Evolutionary conservation across 2,797 vertebrate genomes (phyloP).

Genomic region (Gallinago solitaria): DNA sequence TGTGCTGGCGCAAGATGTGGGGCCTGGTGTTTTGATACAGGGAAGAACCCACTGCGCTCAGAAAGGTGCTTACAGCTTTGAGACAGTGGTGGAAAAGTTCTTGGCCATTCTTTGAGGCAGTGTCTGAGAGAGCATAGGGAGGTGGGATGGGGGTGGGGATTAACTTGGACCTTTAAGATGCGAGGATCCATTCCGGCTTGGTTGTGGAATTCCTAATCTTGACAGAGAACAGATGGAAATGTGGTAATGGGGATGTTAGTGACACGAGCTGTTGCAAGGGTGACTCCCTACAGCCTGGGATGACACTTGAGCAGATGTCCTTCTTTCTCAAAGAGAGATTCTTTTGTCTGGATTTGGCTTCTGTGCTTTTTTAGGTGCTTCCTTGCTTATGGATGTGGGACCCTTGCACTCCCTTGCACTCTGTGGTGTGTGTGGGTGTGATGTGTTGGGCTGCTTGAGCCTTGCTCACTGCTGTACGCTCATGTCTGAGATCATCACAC

Average conservation of each 20-base stretch:
- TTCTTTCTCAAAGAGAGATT: background rate
- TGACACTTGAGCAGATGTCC: too few species aligned
- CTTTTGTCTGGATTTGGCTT: background rate
- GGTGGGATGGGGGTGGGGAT: background rate
- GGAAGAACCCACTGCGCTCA: background rate
- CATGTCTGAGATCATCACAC: background rate
- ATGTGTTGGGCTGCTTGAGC: background rate
- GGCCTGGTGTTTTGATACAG: background rate
- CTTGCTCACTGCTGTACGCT: background rate
- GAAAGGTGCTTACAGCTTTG: background rate
- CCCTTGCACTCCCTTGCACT: accelerated
- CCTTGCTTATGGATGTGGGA: background rate
- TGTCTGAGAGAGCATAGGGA: background rate
- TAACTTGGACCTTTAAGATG: background rate
- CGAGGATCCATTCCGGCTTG: background rate
- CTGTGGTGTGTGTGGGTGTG: background rate
- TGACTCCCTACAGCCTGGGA: too few species aligned
- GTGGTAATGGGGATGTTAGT: background rate
- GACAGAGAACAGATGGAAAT: background rate
- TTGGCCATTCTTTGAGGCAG: accelerated
- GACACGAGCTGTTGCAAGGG: background rate
- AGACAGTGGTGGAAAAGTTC: background rate
- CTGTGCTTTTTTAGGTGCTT: background rate
- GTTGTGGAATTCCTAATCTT: background rate
- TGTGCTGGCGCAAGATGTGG: background rate